These are phyloP conservation scores for Polydrusus tereticollis DNA, from an alignment of 2,888 invertebrate genomes.

Conservation along the genomic window DNA sequence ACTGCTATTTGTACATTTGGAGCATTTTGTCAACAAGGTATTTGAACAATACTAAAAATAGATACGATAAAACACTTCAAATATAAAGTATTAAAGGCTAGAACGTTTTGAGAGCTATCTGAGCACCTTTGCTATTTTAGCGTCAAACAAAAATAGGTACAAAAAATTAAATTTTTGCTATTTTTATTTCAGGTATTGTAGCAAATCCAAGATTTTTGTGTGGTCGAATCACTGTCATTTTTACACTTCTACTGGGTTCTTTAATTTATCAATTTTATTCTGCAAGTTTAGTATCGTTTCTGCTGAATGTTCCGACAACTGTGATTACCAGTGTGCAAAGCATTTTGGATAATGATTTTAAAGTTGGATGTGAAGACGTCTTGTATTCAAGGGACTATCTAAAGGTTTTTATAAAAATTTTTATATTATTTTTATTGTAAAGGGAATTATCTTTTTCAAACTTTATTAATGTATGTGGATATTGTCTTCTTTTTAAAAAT, in stretches of 20 bases:
- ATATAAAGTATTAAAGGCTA: not conserved
- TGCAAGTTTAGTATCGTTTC: slow-evolving; percentile 75
- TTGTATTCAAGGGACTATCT: slow-evolving; percentile 74
- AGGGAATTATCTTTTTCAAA: not conserved
- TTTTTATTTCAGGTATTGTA: slow-evolving; percentile 56
- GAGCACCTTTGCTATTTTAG: no score
- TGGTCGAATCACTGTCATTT: slow-evolving; percentile 57
- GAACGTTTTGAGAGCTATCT: no score
- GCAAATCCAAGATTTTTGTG: slow-evolving; percentile 54
- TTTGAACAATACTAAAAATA: not conserved
- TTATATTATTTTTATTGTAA: not conserved
- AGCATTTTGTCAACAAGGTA: slow-evolving; percentile 62
- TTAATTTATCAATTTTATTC: slow-evolving; percentile 78
- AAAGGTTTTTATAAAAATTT: slow-evolving; percentile 55
- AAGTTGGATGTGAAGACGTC: slow-evolving; percentile 74
- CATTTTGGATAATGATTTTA: slow-evolving; percentile 71
- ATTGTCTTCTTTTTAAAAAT: no score
- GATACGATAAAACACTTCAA: not conserved
- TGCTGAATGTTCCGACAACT: slow-evolving; percentile 73
- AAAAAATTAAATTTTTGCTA: no score
- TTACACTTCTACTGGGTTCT: slow-evolving; percentile 56
- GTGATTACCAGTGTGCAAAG: slow-evolving; percentile 72
- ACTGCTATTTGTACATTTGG: slow-evolving; percentile 56
- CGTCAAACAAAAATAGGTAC: no score
- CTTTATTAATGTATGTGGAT: no score